Base-by-base conservation (phyloP, 2,888 invertebrate genomes). In the Pseudoips prasinana region DNA sequence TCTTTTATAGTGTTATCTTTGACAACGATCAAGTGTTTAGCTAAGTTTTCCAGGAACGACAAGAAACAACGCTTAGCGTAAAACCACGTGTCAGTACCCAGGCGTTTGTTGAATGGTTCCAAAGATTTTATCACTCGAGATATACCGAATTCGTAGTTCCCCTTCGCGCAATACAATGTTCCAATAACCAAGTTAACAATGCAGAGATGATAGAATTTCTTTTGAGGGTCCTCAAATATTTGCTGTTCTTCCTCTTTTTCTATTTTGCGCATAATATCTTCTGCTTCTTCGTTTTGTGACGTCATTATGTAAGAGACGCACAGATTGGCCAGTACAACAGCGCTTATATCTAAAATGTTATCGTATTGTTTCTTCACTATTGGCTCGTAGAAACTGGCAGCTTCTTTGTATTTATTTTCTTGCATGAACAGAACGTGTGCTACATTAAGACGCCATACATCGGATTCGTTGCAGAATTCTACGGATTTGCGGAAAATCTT, bases 251-350 rank as follows among this genome's bases (percentile, higher is more conserved):
- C 99, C 69, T 99, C 98, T 58, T 98, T 96, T 76, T 99, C 99
- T 52, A 99, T 98, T 88, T 98, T 98, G 31, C 98, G 91, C 98
- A 99, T 99, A 33, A 99, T 90, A 65, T 98, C 98, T 78, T 99
- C 99, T 7, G 99, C 99, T 90, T 98, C 98, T 76, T 98, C 98
- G 74, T 99, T 99, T 82, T 98, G 97, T 29, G 97, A 96, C 1
- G 98, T 98, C 98, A 99, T 98, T 59, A 99, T 98, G 73, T 99
- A 99, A 8, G 98, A 98, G 1, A 99, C 99, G 75, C 99, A 99
- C 18, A 99, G 89, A 81, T 99, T 99, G 10, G 99, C 99, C 65
- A 99, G 89, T 23, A 99, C 98, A 20, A 99, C 97, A n/a, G 99
- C 98, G 65, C 98, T 97, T 7, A 99, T 94, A 54, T 95, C 94